Percentiles rank a stretch among this genome's conserved stretches.
phyloP scores from a whole-genome alignment of 2,888 invertebrate genomes.

The Heliconius hortense region DNA sequence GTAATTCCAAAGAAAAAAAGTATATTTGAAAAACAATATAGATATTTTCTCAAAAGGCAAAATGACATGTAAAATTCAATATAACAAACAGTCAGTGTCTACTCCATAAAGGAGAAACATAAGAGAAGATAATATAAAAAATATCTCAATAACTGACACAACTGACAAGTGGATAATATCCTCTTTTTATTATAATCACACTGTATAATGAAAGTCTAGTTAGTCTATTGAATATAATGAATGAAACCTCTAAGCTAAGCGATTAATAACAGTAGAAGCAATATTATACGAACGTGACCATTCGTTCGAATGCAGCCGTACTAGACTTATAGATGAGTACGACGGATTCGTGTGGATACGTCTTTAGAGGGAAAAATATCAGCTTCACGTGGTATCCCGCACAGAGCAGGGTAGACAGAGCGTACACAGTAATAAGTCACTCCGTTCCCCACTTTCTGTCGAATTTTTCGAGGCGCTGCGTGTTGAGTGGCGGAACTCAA shows the following conservation, averaged over 20 bases:
- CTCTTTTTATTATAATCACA: slow-evolving; percentile 2
- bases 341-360: slow-evolving; percentile 10
- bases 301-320: slow-evolving; percentile 29
- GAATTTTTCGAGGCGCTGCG: no score
- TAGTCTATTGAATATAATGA: slow-evolving; percentile 25
- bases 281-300: slow-evolving; percentile 29
- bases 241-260: slow-evolving; percentile 21
- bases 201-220: slow-evolving; percentile 18
- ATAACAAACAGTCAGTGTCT: neutral
- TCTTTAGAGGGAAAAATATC: no score
- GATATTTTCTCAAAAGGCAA: neutral
- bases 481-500: no score
- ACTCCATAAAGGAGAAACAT: neutral
- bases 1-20: no score
- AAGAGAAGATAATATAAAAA: neutral
- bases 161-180: slow-evolving; percentile 1
- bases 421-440: no score
- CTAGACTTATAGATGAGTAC: slow-evolving; percentile 7
- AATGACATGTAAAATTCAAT: neutral
- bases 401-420: no score
- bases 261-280: slow-evolving; percentile 27
- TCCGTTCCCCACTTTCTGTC: no score
- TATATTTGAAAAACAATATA: neutral
- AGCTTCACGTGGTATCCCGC: no score
- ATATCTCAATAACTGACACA: neutral